Evolutionary conservation across 2,888 invertebrate species (phyloP).

Genomic region (Ophioninae sp.): DNA sequence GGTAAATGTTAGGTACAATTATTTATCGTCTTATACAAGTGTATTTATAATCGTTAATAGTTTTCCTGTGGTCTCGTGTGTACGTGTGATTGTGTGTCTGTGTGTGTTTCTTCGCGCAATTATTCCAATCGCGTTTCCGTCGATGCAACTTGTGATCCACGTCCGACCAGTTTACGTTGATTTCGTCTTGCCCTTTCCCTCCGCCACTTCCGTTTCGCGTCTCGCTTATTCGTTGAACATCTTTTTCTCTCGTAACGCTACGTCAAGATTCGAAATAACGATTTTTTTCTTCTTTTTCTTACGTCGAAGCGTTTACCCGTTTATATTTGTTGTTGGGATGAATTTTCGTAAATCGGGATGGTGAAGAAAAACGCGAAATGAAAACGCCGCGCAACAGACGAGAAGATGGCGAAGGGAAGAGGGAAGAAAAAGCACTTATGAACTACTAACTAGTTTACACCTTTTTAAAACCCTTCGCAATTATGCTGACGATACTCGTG

Average conservation of each 20-base stretch:
- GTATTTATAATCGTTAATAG: conserved; percentile 64
- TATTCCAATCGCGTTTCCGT: conserved; percentile 21
- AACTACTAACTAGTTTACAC: conserved; percentile 47
- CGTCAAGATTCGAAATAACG: not conserved
- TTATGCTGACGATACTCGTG: conserved; percentile 38
- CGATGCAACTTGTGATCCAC: conserved; percentile 30
- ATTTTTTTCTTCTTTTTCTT: not conserved
- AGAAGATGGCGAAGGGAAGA: conserved; percentile 48
- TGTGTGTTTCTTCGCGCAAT: conserved; percentile 13
- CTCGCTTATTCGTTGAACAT: not conserved
- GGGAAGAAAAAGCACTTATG: conserved; percentile 50
- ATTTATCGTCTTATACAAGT: conserved; percentile 63
- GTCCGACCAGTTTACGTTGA: conserved; percentile 48
- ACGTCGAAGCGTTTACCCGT: not conserved
- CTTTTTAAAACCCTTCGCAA: conserved; percentile 37
- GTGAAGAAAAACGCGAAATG: conserved; percentile 11
- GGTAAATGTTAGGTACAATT: conserved; percentile 64
- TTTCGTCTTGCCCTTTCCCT: conserved; percentile 6
- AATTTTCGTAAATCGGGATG: not conserved
- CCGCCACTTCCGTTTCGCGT: not conserved
- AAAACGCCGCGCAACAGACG: not conserved
- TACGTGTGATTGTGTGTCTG: conserved; percentile 20
- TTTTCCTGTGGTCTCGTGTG: conserved; percentile 49
- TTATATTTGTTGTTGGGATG: not conserved
- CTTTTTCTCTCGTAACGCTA: not conserved